Percentiles rank a stretch among this genome's conserved stretches.
phyloP scores from a whole-genome alignment of 2,113 vertebrate species.

The Clarias magur region DNA sequence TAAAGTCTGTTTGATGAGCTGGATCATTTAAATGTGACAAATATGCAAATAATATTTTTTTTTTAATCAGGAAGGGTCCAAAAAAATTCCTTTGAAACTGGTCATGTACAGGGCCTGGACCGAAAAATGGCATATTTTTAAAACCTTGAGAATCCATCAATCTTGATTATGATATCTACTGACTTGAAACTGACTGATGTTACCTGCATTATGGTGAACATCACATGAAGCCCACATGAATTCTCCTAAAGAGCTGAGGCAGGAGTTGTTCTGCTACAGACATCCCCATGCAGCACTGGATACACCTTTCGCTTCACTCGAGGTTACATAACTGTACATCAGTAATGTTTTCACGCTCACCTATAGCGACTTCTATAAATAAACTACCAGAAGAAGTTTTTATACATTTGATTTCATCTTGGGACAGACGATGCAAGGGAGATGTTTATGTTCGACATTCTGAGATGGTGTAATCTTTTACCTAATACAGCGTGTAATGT shows the following conservation, averaged over 20 bases:
- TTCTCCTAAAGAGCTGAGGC: neutral
- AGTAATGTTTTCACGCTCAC: slow-evolving; percentile 24
- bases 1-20: too few species aligned
- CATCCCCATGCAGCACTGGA: slow-evolving; percentile 7
- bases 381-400: slow-evolving; percentile 30
- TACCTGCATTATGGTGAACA: neutral
- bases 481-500: neutral
- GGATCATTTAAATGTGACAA: too few species aligned
- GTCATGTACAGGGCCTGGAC: too few species aligned
- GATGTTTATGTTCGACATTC: neutral
- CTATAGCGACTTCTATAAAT: slow-evolving; percentile 44
- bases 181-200: too few species aligned
- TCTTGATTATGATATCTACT: too few species aligned
- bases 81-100: too few species aligned
- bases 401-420: neutral
- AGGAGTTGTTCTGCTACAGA: neutral
- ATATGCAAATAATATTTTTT: too few species aligned
- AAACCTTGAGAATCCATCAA: too few species aligned
- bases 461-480: neutral
- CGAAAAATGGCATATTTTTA: too few species aligned
- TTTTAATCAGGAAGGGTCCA: too few species aligned
- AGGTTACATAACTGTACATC: slow-evolving; percentile 34
- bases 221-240: too few species aligned
- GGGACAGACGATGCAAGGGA: neutral
- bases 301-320: slow-evolving; percentile 2